phyloP scores from a whole-genome alignment of 2,888 invertebrate genomes.

The Poecilobothrus nobilitatus region DNA sequence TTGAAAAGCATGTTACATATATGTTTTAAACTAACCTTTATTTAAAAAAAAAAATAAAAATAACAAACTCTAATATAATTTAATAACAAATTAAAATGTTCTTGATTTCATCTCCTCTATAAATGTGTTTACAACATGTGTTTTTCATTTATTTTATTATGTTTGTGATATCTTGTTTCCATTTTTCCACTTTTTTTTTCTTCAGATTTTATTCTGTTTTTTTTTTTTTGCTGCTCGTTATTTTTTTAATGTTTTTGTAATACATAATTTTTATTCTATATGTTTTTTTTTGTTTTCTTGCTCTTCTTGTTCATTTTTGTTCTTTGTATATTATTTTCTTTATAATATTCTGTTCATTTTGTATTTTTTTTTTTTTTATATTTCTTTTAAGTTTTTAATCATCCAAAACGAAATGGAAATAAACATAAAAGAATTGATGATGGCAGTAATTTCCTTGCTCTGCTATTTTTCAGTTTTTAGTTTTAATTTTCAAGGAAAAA shows the following conservation, averaged over 20 bases:
- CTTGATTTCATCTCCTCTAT: slow-evolving; percentile 3
- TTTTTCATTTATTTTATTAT: slow-evolving; percentile 6
- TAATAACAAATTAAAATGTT: slow-evolving; percentile 6
- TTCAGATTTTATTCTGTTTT: too few relatives aligned
- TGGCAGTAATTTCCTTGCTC: slow-evolving; percentile 4
- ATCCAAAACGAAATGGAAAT: slow-evolving; percentile 6
- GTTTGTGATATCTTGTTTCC: background rate
- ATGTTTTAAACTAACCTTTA: too few relatives aligned
- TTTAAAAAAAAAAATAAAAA: background rate
- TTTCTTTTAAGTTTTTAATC: background rate
- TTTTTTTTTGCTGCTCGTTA: background rate
- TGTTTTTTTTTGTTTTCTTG: background rate
- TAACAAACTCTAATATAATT: background rate
- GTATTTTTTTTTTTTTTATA: background rate
- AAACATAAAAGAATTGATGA: slow-evolving; percentile 6
- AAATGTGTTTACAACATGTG: background rate
- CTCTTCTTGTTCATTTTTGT: too few relatives aligned
- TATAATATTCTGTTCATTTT: background rate
- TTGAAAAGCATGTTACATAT: too few relatives aligned
- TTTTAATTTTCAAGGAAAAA: background rate
- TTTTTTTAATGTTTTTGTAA: slow-evolving; percentile 1
- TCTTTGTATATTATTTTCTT: background rate
- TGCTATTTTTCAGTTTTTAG: slow-evolving; percentile 3
- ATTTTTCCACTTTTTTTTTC: too few relatives aligned
- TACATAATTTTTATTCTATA: background rate